These are phyloP conservation scores for Meteorus colon DNA, from an alignment of 2,888 invertebrate species.

Conservation along the genomic window DNA sequence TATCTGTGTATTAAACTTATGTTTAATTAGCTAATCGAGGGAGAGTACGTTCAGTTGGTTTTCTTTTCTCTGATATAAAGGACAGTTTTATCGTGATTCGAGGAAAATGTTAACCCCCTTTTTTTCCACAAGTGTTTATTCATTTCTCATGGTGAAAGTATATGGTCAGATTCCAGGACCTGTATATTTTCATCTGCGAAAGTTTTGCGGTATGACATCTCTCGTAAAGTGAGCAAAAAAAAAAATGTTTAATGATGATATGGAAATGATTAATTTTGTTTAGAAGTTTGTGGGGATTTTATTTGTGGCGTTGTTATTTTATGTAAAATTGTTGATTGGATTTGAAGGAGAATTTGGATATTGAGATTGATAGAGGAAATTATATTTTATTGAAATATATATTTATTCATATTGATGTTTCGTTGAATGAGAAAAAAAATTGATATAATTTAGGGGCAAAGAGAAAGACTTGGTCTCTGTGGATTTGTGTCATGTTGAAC, in stretches of 20 bases:
- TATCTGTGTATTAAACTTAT: constrained; percentile 19
- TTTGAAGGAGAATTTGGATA: too few species aligned
- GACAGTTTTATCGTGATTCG: background rate
- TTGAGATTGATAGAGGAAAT: too few species aligned
- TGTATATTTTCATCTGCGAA: constrained; percentile 36
- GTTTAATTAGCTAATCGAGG: constrained; percentile 36
- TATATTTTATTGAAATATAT: too few species aligned
- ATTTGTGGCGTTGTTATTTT: too few species aligned
- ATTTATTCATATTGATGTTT: too few species aligned
- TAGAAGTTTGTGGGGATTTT: too few species aligned
- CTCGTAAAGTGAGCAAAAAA: background rate
- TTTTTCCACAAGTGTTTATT: background rate
- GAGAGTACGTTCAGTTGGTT: constrained; percentile 5
- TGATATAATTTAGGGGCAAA: too few species aligned
- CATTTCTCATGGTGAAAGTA: constrained; percentile 34
- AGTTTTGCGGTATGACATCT: constrained; percentile 22
- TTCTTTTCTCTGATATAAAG: background rate
- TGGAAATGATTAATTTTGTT: too few species aligned
- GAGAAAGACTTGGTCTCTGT: too few species aligned
- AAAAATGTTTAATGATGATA: background rate
- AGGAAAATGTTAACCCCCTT: background rate
- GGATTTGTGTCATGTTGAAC: constrained; percentile 5
- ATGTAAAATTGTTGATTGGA: too few species aligned
- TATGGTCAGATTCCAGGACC: constrained; percentile 11
- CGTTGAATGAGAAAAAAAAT: too few species aligned